Base-by-base conservation (phyloP, 2,797 vertebrate genomes). In the Cirrhinus mrigala region DNA sequence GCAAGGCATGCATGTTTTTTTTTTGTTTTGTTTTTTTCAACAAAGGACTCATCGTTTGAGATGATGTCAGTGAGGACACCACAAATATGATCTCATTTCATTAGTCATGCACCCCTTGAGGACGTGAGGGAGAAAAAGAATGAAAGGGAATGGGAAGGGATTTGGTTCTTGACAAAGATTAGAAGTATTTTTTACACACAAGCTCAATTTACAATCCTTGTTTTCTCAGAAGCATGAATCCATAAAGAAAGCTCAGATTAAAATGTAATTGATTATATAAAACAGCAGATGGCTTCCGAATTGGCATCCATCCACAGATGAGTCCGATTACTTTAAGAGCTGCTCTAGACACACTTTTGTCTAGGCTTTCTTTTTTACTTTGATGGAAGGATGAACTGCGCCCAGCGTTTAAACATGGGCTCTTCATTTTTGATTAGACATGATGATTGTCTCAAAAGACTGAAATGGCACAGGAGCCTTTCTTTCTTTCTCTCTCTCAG, bases 41-140 rank as follows among this genome's bases (percentile, higher is more conserved):
- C 18, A 14, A 58, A 85, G 24, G 52, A 84, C 54, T 83, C 40
- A 66, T 85, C 15, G 16, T 83, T 84, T 50, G 14, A 74, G 71
- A 87, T 81, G 76, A 86, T 87, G 74, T 75, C 81, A 87, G 48
- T 29, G 22, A 33, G 70, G 75, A 80, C 46, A 76, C 54, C 69
- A 58, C 37, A 24, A 33, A 27, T 33, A 68, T 79, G 74, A 87
- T 82, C 68, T 85, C 71, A 83, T 79, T 62, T 83, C 46, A 56
- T 82, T 79, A 50, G 29, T 85, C 50, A 48, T 29, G 68, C 46
- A 46, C 6, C 58, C 52, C 7, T 68, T 77, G 64, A 40, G 58
- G 79, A 69, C 64, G 29, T 83, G 50, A 77, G n/a, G 48, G 73
- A 81, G 62, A 64, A 66, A n/a, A 56, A 27, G 14, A 24, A 12